A percentile compares a stretch with the other conserved stretches of the same genome.
These are phyloP conservation scores for Lates japonicus DNA, from an alignment of 2,797 vertebrate species.

Conservation along the genomic window DNA sequence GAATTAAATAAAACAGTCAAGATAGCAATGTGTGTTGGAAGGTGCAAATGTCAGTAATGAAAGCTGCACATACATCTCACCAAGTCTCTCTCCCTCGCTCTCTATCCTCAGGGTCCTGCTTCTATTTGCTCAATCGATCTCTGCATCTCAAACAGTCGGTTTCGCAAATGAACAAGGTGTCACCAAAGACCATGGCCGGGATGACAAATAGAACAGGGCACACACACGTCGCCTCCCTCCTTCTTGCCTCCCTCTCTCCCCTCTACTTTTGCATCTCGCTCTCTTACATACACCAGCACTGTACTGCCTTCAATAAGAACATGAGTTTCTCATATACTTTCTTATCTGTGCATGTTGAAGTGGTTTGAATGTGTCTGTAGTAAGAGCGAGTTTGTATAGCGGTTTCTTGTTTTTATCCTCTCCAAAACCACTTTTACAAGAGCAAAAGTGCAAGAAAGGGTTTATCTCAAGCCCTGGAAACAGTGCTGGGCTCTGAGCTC, in stretches of 20 bases:
- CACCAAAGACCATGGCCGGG: conserved; percentile 70
- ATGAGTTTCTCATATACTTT: neutral
- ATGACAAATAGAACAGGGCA: conserved; percentile 73
- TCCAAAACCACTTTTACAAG: neutral
- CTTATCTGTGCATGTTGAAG: neutral
- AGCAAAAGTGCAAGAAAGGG: neutral
- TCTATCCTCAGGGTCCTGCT: conserved; percentile 53
- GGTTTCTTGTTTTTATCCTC: neutral
- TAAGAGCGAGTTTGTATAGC: neutral
- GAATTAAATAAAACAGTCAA: neutral
- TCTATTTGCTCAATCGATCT: conserved; percentile 80
- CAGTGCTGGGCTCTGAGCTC: too few species aligned
- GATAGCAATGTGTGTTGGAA: conserved; percentile 6
- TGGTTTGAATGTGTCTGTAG: neutral
- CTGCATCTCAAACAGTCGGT: conserved; percentile 78
- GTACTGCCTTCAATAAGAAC: neutral
- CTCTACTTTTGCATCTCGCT: conserved; percentile 4
- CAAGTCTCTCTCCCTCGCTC: neutral
- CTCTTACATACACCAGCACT: conserved; percentile 13
- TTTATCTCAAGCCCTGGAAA: neutral
- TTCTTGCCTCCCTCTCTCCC: neutral
- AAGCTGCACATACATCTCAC: conserved; percentile 5
- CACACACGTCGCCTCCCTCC: conserved; percentile 10
- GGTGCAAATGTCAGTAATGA: conserved; percentile 20
- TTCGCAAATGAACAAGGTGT: conserved; percentile 83